A percentile compares a stretch with the other conserved stretches of the same genome.
phyloP scores from a whole-genome alignment of 1,140 invertebrate genomes.

The Achroia grisella region DNA sequence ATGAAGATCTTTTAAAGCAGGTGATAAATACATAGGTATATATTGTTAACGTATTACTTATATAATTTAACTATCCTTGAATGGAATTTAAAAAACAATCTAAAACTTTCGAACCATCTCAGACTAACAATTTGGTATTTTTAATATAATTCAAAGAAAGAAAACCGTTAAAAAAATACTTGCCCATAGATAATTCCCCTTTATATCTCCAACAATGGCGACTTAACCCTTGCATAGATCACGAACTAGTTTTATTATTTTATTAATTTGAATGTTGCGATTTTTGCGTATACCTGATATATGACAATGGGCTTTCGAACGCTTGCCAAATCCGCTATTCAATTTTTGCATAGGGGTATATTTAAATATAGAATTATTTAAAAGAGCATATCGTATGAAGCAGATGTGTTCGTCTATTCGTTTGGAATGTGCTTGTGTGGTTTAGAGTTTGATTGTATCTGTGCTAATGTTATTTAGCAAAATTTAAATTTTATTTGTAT shows the following conservation, averaged over 20 bases:
- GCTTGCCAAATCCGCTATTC: slow-evolving; percentile 44
- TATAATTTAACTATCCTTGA: too few species aligned
- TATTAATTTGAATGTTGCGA: slow-evolving; percentile 71
- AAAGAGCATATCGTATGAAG: slow-evolving; percentile 22
- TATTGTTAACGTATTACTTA: too few species aligned
- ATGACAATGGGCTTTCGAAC: slow-evolving; percentile 42
- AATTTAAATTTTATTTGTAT: too few species aligned
- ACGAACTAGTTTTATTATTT: slow-evolving; percentile 61
- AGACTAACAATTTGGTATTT: too few species aligned
- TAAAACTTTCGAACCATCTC: too few species aligned
- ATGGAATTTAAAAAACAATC: too few species aligned
- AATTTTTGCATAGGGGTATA: slow-evolving; percentile 62
- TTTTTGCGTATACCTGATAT: slow-evolving; percentile 65
- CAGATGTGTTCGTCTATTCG: slow-evolving; percentile 39
- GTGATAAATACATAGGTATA: too few species aligned
- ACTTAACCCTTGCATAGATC: slow-evolving; percentile 48
- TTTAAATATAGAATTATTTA: slow-evolving; percentile 43
- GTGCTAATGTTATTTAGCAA: too few species aligned
- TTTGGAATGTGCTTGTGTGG: neutral
- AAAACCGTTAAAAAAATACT: slow-evolving; percentile 9
- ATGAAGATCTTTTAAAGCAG: too few species aligned
- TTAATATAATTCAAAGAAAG: too few species aligned
- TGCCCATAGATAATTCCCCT: slow-evolving; percentile 11
- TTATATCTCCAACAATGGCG: slow-evolving; percentile 28
- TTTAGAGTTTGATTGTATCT: neutral